phyloP scores from a whole-genome alignment of 92 coral and sea anemone genomes.

The Plumapathes pennacea region DNA sequence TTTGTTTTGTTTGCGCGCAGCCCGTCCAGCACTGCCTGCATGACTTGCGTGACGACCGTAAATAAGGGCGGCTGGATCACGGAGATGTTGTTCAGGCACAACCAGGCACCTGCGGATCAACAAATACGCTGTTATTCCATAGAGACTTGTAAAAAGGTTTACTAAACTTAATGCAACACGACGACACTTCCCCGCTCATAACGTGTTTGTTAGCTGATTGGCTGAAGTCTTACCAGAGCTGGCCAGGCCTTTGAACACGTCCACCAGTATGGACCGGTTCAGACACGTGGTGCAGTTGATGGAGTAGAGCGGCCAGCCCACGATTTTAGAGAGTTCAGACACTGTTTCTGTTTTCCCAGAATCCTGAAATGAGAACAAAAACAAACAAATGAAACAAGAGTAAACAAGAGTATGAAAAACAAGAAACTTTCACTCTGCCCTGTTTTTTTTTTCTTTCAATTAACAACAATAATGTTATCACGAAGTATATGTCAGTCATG shows the following conservation, averaged over 20 bases:
- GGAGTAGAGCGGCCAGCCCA: slow-evolving; percentile 79
- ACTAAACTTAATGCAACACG: background rate
- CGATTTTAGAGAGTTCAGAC: slow-evolving; percentile 69
- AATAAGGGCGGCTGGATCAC: slow-evolving; percentile 75
- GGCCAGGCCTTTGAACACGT: slow-evolving; percentile 87
- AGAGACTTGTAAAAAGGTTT: background rate
- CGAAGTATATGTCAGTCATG: background rate
- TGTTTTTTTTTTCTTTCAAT: too few relatives aligned
- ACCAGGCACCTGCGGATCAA: slow-evolving; percentile 76
- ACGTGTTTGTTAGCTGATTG: too few relatives aligned
- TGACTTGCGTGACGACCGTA: slow-evolving; percentile 70
- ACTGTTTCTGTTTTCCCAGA: slow-evolving; percentile 85
- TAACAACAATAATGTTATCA: too few relatives aligned
- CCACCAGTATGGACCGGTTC: slow-evolving; percentile 68
- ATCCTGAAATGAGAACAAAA: slow-evolving; percentile 41
- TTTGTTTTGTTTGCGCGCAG: slow-evolving; percentile 73
- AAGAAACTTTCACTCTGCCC: too few relatives aligned
- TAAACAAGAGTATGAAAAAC: too few relatives aligned
- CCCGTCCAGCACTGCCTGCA: slow-evolving; percentile 73
- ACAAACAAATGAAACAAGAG: too few relatives aligned
- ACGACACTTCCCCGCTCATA: too few relatives aligned
- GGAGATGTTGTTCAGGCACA: slow-evolving; percentile 81
- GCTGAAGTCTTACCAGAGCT: slow-evolving; percentile 86
- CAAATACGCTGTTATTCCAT: background rate
- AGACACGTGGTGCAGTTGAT: slow-evolving; percentile 71